Percentiles rank a stretch among this genome's conserved stretches.
Evolutionary conservation across 1,140 invertebrate genomes (phyloP).

Genomic region (Leptinotarsa defecta): DNA sequence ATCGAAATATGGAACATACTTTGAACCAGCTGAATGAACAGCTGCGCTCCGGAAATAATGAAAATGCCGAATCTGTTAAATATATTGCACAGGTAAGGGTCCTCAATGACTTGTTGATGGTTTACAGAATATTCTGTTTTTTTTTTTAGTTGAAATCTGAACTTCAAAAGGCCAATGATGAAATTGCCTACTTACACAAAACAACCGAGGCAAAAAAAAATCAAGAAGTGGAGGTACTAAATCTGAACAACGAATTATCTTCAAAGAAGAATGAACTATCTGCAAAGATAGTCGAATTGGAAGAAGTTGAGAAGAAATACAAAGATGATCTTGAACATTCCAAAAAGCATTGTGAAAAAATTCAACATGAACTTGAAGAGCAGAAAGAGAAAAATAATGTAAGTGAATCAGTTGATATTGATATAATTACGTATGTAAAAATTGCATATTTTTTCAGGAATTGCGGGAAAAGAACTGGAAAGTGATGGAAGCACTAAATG

Average conservation of each 20-base stretch:
- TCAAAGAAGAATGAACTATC: conserved; percentile 38
- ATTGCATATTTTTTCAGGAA: conserved; percentile 62
- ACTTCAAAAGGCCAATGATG: conserved; percentile 42
- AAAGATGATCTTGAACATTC: conserved; percentile 42
- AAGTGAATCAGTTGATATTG: conserved; percentile 54
- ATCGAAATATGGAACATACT: conserved; percentile 43
- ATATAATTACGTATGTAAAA: neutral
- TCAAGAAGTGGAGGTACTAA: conserved; percentile 48
- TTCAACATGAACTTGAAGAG: conserved; percentile 65
- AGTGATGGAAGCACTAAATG: conserved; percentile 83
- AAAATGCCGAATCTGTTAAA: conserved; percentile 46
- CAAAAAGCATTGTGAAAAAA: conserved; percentile 42
- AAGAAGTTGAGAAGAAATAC: conserved; percentile 53
- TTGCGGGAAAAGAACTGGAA: conserved; percentile 85
- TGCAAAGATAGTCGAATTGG: conserved; percentile 34
- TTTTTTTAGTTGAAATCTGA: conserved; percentile 45
- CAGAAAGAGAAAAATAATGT: conserved; percentile 80
- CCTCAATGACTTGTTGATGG: neutral
- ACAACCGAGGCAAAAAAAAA: conserved; percentile 45
- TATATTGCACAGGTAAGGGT: conserved; percentile 42
- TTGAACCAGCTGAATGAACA: conserved; percentile 48
- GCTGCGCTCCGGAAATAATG: conserved; percentile 45
- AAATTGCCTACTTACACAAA: conserved; percentile 43
- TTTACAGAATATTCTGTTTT: neutral
- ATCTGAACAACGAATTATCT: conserved; percentile 49